phyloP scores from a whole-genome alignment of 92 coral and sea anemone genomes.

The Epizoanthus fatuus region DNA sequence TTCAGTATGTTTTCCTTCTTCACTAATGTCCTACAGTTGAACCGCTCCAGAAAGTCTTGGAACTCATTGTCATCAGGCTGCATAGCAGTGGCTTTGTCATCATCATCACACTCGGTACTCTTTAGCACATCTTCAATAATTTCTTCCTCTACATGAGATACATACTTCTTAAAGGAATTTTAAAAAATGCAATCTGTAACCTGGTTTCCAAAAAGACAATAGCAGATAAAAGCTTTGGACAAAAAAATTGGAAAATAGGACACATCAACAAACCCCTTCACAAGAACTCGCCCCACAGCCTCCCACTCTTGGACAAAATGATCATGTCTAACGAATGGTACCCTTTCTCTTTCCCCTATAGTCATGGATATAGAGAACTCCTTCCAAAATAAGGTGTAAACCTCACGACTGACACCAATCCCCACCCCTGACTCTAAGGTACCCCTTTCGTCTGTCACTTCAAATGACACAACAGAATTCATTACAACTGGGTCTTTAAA shows the following conservation, averaged over 20 bases:
- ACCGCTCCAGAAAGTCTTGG: slow-evolving; percentile 37
- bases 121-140: no score
- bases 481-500: slow-evolving; percentile 17
- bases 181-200: slow-evolving; percentile 50
- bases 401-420: slow-evolving; percentile 44
- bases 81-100: no score
- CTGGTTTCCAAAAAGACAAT: slow-evolving; percentile 68
- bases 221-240: slow-evolving; percentile 60
- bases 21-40: slow-evolving; percentile 18
- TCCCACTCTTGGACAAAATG: slow-evolving; percentile 57
- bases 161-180: slow-evolving; percentile 29
- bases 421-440: slow-evolving; percentile 16
- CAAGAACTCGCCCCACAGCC: slow-evolving; percentile 48
- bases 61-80: slow-evolving; percentile 10
- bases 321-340: slow-evolving; percentile 58
- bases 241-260: slow-evolving; percentile 33
- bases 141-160: no score
- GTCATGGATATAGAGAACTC: slow-evolving; percentile 54
- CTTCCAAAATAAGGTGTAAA: slow-evolving; percentile 53
- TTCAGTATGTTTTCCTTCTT: background rate
- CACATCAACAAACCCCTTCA: slow-evolving; percentile 43
- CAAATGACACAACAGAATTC: slow-evolving; percentile 9
- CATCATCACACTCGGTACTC: no score
- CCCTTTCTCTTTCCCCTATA: slow-evolving; percentile 62
- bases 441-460: slow-evolving; percentile 19